phyloP scores from a whole-genome alignment of 2,888 invertebrate species.

The Automeris io region DNA sequence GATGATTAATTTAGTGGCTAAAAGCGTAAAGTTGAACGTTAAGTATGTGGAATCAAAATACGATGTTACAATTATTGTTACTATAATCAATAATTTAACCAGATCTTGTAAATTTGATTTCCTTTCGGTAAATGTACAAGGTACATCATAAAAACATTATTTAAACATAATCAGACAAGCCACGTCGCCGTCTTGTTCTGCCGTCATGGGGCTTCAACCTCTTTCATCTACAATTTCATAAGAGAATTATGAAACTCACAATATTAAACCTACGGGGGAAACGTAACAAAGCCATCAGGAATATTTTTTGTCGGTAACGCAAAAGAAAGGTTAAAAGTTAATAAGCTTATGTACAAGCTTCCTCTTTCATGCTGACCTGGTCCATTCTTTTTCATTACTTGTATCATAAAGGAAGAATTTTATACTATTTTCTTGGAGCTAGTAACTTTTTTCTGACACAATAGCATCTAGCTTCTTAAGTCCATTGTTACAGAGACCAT shows the following conservation, averaged over 20 bases:
- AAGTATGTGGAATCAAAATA: too few relatives aligned
- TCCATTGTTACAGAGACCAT: slow-evolving; percentile 37
- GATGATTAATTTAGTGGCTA: too few relatives aligned
- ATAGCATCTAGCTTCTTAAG: slow-evolving; percentile 30
- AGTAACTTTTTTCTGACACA: slow-evolving; percentile 40
- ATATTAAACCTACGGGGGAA: slow-evolving; percentile 24
- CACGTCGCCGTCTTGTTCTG: not conserved
- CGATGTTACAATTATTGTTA: not conserved
- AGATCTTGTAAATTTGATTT: not conserved
- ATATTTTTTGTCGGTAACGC: slow-evolving; percentile 30
- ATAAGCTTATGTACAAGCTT: slow-evolving; percentile 56
- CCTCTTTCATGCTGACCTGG: slow-evolving; percentile 46
- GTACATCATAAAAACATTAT: not conserved
- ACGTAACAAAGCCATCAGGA: slow-evolving; percentile 29
- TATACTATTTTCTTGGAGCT: slow-evolving; percentile 29
- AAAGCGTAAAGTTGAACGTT: too few relatives aligned
- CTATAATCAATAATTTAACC: not conserved
- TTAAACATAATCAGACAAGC: not conserved
- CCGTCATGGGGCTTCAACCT: not conserved
- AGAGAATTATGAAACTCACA: slow-evolving; percentile 18
- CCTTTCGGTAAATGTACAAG: not conserved
- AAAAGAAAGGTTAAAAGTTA: slow-evolving; percentile 42
- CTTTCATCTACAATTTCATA: slow-evolving; percentile 8
- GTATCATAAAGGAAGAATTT: slow-evolving; percentile 50
- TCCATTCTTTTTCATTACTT: slow-evolving; percentile 60